Evolutionary conservation across 2,888 invertebrate genomes (phyloP).

Genomic region (Pantelozetes paolii): DNA sequence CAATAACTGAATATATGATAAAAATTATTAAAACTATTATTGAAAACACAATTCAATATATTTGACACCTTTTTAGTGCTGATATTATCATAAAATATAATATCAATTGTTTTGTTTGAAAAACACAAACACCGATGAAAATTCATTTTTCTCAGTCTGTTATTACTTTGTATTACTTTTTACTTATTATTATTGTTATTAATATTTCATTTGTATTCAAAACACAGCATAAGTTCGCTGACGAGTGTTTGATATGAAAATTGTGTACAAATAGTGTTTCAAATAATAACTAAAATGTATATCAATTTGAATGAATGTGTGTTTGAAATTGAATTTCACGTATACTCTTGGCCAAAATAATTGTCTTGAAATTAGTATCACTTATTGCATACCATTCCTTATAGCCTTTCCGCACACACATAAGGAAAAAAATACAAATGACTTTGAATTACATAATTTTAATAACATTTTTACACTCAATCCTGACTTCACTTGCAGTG

Average conservation of each 20-base stretch:
- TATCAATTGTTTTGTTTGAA: not conserved
- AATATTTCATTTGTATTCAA: constrained; percentile 15
- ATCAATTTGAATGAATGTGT: not conserved
- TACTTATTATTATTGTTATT: constrained; percentile 19
- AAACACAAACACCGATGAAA: not conserved
- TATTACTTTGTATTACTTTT: not conserved
- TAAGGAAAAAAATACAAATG: not conserved
- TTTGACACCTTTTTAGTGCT: not conserved
- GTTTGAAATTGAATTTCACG: constrained; percentile 5
- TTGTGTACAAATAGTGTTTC: not conserved
- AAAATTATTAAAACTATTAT: not conserved
- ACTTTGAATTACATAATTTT: not conserved
- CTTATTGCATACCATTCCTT: not conserved
- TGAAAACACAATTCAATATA: constrained; percentile 7
- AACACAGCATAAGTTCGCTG: constrained; percentile 17
- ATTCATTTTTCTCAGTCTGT: not conserved
- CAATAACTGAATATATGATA: not conserved
- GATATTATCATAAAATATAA: not conserved
- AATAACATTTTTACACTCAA: not conserved
- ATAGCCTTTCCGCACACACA: not conserved
- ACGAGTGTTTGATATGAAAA: constrained; percentile 3
- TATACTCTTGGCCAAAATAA: constrained; percentile 14
- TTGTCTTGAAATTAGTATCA: not conserved
- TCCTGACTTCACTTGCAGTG: not conserved
- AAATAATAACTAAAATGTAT: not conserved